phyloP scores from a whole-genome alignment of 1,140 invertebrate genomes.

The Cydia pomonella region DNA sequence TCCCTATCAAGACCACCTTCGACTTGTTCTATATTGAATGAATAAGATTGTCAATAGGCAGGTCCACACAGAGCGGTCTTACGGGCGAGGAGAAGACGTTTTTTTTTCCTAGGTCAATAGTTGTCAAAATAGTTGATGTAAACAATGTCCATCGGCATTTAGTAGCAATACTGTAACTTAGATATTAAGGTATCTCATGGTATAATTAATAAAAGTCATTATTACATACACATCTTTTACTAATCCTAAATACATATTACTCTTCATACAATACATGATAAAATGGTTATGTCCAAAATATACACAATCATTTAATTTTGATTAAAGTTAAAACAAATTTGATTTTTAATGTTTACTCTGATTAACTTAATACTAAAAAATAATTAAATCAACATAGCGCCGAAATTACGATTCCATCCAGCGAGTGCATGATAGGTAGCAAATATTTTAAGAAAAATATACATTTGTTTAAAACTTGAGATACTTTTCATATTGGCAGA shows the following conservation, averaged over 20 bases:
- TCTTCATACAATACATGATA: constrained; percentile 64
- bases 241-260: constrained; percentile 40
- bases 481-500: not conserved
- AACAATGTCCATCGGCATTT: too few species aligned
- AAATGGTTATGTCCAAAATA: constrained; percentile 69
- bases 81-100: too few species aligned
- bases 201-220: constrained; percentile 7
- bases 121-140: too few species aligned
- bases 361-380: constrained; percentile 61
- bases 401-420: constrained; percentile 19
- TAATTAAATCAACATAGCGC: constrained; percentile 61
- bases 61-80: too few species aligned
- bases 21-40: too few species aligned
- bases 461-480: constrained; percentile 28
- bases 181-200: not conserved
- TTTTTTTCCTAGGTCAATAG: too few species aligned
- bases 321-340: constrained; percentile 67
- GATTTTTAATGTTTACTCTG: constrained; percentile 60
- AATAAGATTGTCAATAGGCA: too few species aligned
- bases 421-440: constrained; percentile 1
- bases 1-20: too few species aligned
- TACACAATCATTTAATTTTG: constrained; percentile 75
- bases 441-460: constrained; percentile 12
- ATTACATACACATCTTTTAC: constrained; percentile 47
- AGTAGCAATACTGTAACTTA: too few species aligned